These are phyloP conservation scores for Nomada fabriciana DNA, from an alignment of 2,888 invertebrate genomes.

Conservation along the genomic window DNA sequence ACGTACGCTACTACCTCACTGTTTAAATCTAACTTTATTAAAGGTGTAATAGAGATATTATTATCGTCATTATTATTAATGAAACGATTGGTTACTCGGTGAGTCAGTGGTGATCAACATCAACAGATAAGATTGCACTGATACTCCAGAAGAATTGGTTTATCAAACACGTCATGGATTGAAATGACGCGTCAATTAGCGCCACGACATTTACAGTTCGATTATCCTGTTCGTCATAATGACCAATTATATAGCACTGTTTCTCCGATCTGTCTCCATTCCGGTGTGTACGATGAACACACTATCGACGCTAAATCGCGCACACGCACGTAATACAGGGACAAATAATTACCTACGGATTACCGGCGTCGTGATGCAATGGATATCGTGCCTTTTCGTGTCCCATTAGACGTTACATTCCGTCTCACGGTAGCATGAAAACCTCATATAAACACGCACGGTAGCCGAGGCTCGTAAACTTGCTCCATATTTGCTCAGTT, in stretches of 20 bases:
- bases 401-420: constrained; percentile 35
- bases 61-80: no score
- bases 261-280: constrained; percentile 50
- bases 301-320: constrained; percentile 45
- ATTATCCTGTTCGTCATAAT: constrained; percentile 66
- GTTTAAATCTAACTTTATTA: no score
- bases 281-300: constrained; percentile 34
- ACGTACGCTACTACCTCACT: no score
- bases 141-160: constrained; percentile 6
- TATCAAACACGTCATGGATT: constrained; percentile 12
- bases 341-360: constrained; percentile 67
- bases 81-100: no score
- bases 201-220: constrained; percentile 64
- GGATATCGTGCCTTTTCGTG: constrained; percentile 60
- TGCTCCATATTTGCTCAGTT: neutral
- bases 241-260: constrained; percentile 64
- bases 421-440: constrained; percentile 51
- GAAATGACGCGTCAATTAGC: constrained; percentile 63
- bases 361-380: constrained; percentile 53
- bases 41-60: no score
- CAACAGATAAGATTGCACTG: neutral
- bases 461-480: constrained; percentile 35
- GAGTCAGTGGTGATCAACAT: neutral
- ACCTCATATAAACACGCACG: constrained; percentile 66
- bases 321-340: constrained; percentile 56